phyloP scores from a whole-genome alignment of 2,888 invertebrate species.

The Heliconius cydno region DNA sequence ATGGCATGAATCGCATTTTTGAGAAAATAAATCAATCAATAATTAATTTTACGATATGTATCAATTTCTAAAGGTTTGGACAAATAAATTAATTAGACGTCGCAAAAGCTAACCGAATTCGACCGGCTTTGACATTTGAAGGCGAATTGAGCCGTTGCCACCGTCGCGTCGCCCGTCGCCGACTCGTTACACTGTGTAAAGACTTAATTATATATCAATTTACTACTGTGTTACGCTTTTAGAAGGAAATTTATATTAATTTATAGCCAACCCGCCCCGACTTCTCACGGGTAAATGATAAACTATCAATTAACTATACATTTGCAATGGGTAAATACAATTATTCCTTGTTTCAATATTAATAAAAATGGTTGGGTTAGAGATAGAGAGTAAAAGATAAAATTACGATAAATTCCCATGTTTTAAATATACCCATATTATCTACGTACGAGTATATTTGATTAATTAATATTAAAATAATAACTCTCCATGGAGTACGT shows the following conservation, averaged over 20 bases:
- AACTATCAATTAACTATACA: neutral
- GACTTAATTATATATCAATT: slow-evolving; percentile 15
- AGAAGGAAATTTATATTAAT: neutral
- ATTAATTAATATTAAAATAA: too few relatives aligned
- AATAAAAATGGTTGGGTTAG: neutral
- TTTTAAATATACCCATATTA: neutral
- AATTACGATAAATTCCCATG: too few relatives aligned
- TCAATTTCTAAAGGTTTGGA: neutral
- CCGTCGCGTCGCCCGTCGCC: neutral
- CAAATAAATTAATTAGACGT: neutral
- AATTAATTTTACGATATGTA: neutral
- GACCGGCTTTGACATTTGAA: slow-evolving; percentile 10
- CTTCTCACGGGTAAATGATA: neutral
- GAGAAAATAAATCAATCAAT: too few relatives aligned
- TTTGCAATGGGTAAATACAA: neutral
- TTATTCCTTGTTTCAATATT: neutral
- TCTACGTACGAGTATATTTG: too few relatives aligned
- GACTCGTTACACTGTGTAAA: neutral
- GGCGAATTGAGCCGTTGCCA: slow-evolving; percentile 1
- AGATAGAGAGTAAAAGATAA: too few relatives aligned
- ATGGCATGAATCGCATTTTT: too few relatives aligned
- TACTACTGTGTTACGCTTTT: neutral
- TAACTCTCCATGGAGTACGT: too few relatives aligned
- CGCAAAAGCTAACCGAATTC: neutral
- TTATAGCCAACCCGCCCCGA: neutral